Evolutionary conservation across 2,797 vertebrate genomes (phyloP).

Genomic region (Atherinosoma microstoma): DNA sequence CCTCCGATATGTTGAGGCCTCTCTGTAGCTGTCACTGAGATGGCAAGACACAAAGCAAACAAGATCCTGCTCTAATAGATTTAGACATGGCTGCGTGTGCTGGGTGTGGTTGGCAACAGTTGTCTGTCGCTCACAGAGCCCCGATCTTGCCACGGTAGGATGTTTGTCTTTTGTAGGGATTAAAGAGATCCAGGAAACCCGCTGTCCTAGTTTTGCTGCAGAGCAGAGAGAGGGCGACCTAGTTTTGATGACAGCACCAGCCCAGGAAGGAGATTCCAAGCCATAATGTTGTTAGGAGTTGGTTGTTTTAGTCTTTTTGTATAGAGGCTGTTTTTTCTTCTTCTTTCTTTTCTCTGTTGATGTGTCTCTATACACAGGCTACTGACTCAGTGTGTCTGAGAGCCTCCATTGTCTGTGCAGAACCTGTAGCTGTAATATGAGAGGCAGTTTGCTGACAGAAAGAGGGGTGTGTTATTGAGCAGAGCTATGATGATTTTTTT

Average conservation of each 20-base stretch:
- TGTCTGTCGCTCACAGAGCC: slow-evolving; percentile 58
- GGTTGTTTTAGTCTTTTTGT: slow-evolving; percentile 45
- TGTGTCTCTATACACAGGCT: slow-evolving; percentile 41
- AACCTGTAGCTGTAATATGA: slow-evolving; percentile 67
- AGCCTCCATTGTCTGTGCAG: slow-evolving; percentile 60
- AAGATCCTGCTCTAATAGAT: slow-evolving; percentile 66
- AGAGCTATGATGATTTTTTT: slow-evolving; percentile 32
- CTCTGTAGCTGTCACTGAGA: slow-evolving; percentile 66
- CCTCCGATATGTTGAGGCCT: slow-evolving; percentile 46
- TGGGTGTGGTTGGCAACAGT: slow-evolving; percentile 72
- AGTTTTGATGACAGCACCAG: slow-evolving; percentile 65
- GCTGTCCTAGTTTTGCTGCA: slow-evolving; percentile 70
- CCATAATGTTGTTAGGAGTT: slow-evolving; percentile 58
- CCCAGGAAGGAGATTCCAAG: slow-evolving; percentile 67
- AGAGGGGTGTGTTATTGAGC: slow-evolving; percentile 27
- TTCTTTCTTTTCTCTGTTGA: slow-evolving; percentile 32
- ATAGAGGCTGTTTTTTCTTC: slow-evolving; percentile 18
- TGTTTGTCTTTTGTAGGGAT: slow-evolving; percentile 79
- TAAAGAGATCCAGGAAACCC: slow-evolving; percentile 77
- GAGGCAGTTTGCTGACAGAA: slow-evolving; percentile 39
- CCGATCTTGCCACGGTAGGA: slow-evolving; percentile 61
- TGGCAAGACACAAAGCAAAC: slow-evolving; percentile 59
- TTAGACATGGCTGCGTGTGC: slow-evolving; percentile 57
- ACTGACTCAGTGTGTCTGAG: slow-evolving; percentile 54
- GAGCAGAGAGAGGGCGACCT: slow-evolving; percentile 59